Conservation (phyloP, 1,140 invertebrate genomes). For the Lordiphosa mommai region DNA sequence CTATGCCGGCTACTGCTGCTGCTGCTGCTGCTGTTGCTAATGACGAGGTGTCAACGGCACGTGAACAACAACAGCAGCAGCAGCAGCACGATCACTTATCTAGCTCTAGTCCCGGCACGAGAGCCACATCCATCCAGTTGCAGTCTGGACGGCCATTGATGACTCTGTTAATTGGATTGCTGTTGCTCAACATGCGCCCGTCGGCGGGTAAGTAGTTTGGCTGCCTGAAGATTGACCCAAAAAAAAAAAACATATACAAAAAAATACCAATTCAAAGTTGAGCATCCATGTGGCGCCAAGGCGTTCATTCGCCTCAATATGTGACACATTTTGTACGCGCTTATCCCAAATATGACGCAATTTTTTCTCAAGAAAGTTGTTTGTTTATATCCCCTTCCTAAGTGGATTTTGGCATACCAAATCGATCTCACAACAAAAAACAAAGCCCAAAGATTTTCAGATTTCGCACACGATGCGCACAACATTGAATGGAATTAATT, state of each 20-base stretch:
- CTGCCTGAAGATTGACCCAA: background rate
- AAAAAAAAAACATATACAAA: background rate
- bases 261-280: slow-evolving; percentile 9
- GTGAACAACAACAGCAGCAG: slow-evolving; percentile 40
- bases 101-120: slow-evolving; percentile 56
- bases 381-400: slow-evolving; percentile 36
- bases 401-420: slow-evolving; percentile 21
- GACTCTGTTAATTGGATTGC: slow-evolving; percentile 76
- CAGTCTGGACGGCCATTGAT: slow-evolving; percentile 56
- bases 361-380: slow-evolving; percentile 36
- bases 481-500: slow-evolving; percentile 19
- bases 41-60: slow-evolving; percentile 71
- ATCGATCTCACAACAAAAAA: slow-evolving; percentile 25
- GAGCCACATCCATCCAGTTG: slow-evolving; percentile 20
- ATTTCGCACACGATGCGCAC: background rate
- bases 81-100: slow-evolving; percentile 35
- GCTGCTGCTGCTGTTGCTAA: slow-evolving; percentile 26
- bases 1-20: slow-evolving; percentile 18
- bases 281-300: slow-evolving; percentile 5
- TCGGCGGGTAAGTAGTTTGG: slow-evolving; percentile 59
- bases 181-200: slow-evolving; percentile 61
- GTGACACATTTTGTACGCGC: slow-evolving; percentile 49
- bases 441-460: background rate
- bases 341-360: slow-evolving; percentile 55
- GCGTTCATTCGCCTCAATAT: slow-evolving; percentile 35